phyloP scores from a whole-genome alignment of 53 echinoderm and acorn worm genomes.

The Pentamera pediparva region DNA sequence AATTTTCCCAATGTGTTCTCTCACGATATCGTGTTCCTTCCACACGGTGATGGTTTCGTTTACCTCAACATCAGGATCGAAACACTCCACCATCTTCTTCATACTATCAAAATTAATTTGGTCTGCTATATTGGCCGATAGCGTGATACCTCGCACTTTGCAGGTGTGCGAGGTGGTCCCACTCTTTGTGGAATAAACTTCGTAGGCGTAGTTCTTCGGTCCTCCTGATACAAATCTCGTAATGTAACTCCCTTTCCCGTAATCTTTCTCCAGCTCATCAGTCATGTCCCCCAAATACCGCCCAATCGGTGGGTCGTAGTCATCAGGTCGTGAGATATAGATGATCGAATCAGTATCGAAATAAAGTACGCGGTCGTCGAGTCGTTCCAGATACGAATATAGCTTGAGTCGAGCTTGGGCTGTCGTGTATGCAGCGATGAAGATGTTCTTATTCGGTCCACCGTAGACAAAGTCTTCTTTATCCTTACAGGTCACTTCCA shows the following conservation, averaged over 20 bases:
- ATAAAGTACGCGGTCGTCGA: constrained; percentile 32
- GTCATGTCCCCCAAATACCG: constrained; percentile 50
- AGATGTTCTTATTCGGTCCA: background rate
- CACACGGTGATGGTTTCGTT: constrained; percentile 9
- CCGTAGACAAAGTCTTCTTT: background rate
- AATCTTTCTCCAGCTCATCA: constrained; percentile 38
- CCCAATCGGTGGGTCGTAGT: constrained; percentile 22
- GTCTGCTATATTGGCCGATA: background rate
- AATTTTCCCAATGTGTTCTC: background rate
- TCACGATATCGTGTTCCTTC: background rate
- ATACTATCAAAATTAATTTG: constrained; percentile 30
- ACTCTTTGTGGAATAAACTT: constrained; percentile 14
- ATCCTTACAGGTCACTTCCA: background rate
- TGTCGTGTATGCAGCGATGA: constrained; percentile 30
- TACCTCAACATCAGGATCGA: constrained; percentile 1
- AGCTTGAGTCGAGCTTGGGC: constrained; percentile 34
- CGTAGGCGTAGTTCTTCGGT: constrained; percentile 46
- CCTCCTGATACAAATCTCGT: constrained; percentile 27
- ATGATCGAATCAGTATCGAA: constrained; percentile 37
- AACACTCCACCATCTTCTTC: background rate
- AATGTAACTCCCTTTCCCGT: constrained; percentile 42
- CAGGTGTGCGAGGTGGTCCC: background rate
- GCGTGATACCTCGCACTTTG: constrained; percentile 42
- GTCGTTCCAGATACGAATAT: constrained; percentile 26
- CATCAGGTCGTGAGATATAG: constrained; percentile 15